Evolutionary conservation across 2,888 invertebrate species (phyloP), one percentile per base, ranked within the genome.

Genomic region (Drosophila monieri): DNA sequence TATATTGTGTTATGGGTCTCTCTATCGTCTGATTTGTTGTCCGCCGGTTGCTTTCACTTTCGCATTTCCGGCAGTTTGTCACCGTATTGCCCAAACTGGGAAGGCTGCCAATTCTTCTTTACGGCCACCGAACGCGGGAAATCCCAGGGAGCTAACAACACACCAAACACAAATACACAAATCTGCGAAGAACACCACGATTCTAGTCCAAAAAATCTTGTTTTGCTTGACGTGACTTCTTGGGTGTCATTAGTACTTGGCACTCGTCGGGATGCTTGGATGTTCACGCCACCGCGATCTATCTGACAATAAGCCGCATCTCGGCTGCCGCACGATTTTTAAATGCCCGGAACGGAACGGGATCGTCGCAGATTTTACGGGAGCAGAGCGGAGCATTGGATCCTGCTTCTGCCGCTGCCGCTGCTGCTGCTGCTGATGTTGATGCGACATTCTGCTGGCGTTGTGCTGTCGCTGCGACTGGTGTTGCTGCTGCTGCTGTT

Each of bases 251-350:
- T 73, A 74, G 71, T 66, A 72, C 37, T 54, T 54, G 57, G 52
- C 52, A 56, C 56, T 57, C 47, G 58, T n/a, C 35, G 35, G 35
- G 39, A 49, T 58, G 61, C 73, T 35, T 15, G 30, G 89, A 76
- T 90, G 90, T 89, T 88, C 78, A 88, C 89, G 86, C 85, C 88
- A 90, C 89, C 84, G 86, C 90, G 87, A 85, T 85, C 87, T 71
- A 75, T 79, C 85, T 88, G 88, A 83, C 86, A 90, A 90, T 90
- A 90, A 90, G 85, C 85, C 81, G 79, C 80, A 77, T 81, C 79
- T 79, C 86, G 80, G 81, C 75, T 81, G 84, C 88, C 75, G 81
- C 85, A 80, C 88, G 86, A 85, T 90, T 89, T 90, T 90, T 90
- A 90, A 90, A 89, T 79, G 85, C 73, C 88, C 85, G 85, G 74